A percentile compares a stretch with the other conserved stretches of the same genome.
These are phyloP conservation scores for Hyposoter didymator DNA, from an alignment of 2,888 invertebrate genomes.

Conservation along the genomic window DNA sequence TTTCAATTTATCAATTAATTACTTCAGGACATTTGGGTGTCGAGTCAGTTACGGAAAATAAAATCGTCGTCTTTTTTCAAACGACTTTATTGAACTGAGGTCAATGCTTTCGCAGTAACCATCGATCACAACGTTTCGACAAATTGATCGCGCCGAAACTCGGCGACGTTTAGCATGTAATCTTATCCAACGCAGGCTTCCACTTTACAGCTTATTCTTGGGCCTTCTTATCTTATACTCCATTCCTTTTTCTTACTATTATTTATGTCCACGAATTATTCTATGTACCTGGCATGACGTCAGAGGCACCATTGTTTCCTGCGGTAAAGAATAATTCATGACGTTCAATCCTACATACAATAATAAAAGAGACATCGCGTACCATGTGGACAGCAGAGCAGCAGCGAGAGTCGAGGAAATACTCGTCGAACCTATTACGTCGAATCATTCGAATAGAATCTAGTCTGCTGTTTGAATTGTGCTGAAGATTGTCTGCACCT, in stretches of 20 bases:
- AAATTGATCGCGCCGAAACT: background rate
- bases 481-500: background rate
- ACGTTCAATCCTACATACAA: slow-evolving; percentile 18
- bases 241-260: slow-evolving; percentile 19
- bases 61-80: background rate
- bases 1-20: background rate
- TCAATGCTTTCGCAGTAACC: background rate
- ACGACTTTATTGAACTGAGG: slow-evolving; percentile 1
- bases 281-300: slow-evolving; percentile 40
- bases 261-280: slow-evolving; percentile 42
- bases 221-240: slow-evolving; percentile 27
- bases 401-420: too few relatives aligned
- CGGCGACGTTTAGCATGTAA: slow-evolving; percentile 12
- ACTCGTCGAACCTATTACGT: background rate
- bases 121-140: background rate
- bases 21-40: background rate
- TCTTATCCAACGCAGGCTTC: slow-evolving; percentile 19
- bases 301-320: slow-evolving; percentile 23
- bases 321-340: slow-evolving; percentile 29
- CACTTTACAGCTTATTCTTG: slow-evolving; percentile 9
- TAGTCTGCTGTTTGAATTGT: background rate
- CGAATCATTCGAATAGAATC: background rate
- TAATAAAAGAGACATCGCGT: slow-evolving; percentile 18
- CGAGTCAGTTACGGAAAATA: background rate
- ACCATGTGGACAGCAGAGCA: background rate